Evolutionary conservation across 2,113 vertebrate genomes (phyloP), one percentile per base, ranked within the genome.

Genomic region (Dasyornis broadbenti): DNA sequence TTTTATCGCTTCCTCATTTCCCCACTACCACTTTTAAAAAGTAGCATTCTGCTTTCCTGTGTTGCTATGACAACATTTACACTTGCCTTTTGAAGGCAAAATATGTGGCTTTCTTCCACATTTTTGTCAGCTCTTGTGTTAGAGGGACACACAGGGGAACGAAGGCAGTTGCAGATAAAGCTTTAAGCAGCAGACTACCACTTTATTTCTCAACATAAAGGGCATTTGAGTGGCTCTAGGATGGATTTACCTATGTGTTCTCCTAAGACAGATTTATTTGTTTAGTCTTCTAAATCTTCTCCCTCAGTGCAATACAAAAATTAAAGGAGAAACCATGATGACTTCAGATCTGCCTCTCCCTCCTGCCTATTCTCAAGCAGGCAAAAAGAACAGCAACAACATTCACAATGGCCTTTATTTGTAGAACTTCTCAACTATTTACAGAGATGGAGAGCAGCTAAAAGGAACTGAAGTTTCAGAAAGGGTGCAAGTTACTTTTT

Each of bases 1-100:
- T 0, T 60, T 61, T 33, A 20, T 44, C 14, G 50, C 50, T 73
- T 75, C 53, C 52, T 87, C 40, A 40, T 85, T 71, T 73, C 47
- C 7, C 69, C 39, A 22, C 60, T 44, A 27, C 31, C 52, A 56
- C 49, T 64, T 82, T 84, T 82, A 35, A 64, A 86, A 95, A 90
- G 82, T 89, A 84, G 23, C 71, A 60, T 84, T 92, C 60, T 82
- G 31, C 93, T 95, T 96, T 94, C 81, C 64, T 63, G 11, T 71
- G 95, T 96, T 96, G 80, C 95, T 96, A 96, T 96, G 93, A 88
- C 88, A 86, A 96, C 95, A 92, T 86, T 92, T 92, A 90, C 86
- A 87, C 84, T 89, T 82, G 71, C 66, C 33, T 95, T 91, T 93
- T 93, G 90, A 96, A 96, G 83, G 86, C 79, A 90, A 95, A 90